Evolutionary conservation across 1,140 invertebrate species (phyloP).

Genomic region (Aphidius gifuensis): DNA sequence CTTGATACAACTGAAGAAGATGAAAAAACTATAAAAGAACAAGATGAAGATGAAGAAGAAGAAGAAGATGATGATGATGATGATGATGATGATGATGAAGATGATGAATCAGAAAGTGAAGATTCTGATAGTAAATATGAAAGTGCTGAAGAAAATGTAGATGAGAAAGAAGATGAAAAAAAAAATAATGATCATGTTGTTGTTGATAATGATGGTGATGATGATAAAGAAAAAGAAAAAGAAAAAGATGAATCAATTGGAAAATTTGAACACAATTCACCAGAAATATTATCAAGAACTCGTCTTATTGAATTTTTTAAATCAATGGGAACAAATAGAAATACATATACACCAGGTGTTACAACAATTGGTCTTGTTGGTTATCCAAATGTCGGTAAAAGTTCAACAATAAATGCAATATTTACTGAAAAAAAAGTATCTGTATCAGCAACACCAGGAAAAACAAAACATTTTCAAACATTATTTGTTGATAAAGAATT

Average conservation of each 20-base stretch:
- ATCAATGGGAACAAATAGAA: slow-evolving; percentile 56
- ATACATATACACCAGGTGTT: slow-evolving; percentile 58
- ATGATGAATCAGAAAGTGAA: slow-evolving; percentile 32
- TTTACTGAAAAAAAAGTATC: slow-evolving; percentile 89
- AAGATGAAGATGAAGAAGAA: slow-evolving; percentile 26
- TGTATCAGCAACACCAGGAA: slow-evolving; percentile 94
- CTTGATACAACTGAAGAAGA: slow-evolving; percentile 54
- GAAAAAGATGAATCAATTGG: slow-evolving; percentile 16
- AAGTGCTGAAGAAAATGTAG: slow-evolving; percentile 48
- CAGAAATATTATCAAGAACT: slow-evolving; percentile 59
- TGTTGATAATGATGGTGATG: background rate
- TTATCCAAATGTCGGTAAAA: slow-evolving; percentile 99
- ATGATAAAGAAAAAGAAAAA: slow-evolving; percentile 15
- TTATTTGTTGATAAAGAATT: slow-evolving; percentile 77
- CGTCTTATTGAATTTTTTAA: slow-evolving; percentile 69
- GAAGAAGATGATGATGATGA: slow-evolving; percentile 28
- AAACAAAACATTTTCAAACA: slow-evolving; percentile 93
- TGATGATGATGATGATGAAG: slow-evolving; percentile 32
- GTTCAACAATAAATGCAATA: slow-evolving; percentile 95
- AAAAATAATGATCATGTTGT: background rate
- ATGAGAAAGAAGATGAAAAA: slow-evolving; percentile 17
- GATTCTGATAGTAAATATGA: slow-evolving; percentile 38
- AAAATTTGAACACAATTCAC: slow-evolving; percentile 41
- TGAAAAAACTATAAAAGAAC: slow-evolving; percentile 11
- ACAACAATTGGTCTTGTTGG: slow-evolving; percentile 91